phyloP scores from a whole-genome alignment of 1,140 invertebrate species.

The Zeugodacus cucurbitae region DNA sequence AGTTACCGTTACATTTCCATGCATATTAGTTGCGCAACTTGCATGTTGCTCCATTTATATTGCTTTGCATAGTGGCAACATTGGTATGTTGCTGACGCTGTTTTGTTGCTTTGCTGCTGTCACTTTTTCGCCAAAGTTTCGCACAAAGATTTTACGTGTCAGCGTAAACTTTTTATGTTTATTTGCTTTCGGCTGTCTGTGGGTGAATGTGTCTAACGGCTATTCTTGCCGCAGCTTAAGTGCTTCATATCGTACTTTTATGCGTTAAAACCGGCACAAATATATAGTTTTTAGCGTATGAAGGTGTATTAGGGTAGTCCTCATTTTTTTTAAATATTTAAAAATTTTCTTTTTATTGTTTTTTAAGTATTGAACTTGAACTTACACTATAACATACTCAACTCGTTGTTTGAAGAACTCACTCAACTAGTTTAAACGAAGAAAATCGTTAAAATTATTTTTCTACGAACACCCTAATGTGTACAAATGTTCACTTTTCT shows the following conservation, averaged over 20 bases:
- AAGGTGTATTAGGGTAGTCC: not conserved
- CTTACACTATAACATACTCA: no score
- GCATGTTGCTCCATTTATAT: not conserved
- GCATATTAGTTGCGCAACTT: not conserved
- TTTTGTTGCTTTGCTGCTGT: not conserved
- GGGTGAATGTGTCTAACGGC: not conserved
- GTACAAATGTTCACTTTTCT: no score
- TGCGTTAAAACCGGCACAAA: not conserved
- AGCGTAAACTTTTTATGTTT: conserved; percentile 21
- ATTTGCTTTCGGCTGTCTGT: not conserved
- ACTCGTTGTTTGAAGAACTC: no score
- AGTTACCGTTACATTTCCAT: no score
- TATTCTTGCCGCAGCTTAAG: not conserved
- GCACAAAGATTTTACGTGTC: conserved; percentile 22
- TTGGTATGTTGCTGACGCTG: not conserved
- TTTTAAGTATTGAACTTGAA: no score
- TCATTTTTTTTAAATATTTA: no score
- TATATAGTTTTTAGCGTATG: not conserved
- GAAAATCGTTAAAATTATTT: no score
- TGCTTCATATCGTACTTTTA: not conserved
- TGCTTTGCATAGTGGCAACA: not conserved
- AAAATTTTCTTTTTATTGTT: no score
- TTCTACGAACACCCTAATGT: no score
- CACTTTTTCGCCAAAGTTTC: conserved; percentile 23
- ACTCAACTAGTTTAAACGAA: no score